Percentiles rank a stretch among this genome's conserved stretches.
phyloP scores from a whole-genome alignment of 2,113 vertebrate genomes.

The Bettongia penicillata region DNA sequence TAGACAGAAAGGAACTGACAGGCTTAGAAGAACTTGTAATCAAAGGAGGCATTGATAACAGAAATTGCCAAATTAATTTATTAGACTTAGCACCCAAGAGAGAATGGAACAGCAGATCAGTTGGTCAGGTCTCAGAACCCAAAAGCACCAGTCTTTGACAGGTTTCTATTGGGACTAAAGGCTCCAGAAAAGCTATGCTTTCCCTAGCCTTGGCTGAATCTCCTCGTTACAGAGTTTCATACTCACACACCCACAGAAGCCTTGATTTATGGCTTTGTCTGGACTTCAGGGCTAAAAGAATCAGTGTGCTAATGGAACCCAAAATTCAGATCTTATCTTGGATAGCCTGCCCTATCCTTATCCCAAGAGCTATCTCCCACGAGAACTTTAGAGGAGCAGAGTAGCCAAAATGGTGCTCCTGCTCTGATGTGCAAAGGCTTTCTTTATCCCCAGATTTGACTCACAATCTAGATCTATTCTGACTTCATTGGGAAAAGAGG shows the following conservation, averaged over 20 bases:
- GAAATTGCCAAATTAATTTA: background rate
- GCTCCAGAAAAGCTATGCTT: background rate
- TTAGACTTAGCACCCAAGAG: background rate
- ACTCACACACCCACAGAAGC: background rate
- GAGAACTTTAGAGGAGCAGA: background rate
- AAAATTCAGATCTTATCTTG: background rate
- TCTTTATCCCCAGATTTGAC: background rate
- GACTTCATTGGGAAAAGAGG: background rate
- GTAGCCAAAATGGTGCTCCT: background rate
- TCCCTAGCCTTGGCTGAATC: background rate
- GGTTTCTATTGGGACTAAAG: background rate
- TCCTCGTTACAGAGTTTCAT: background rate
- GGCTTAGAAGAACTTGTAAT: background rate
- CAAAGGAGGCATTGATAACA: background rate
- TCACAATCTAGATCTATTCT: background rate
- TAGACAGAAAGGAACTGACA: background rate
- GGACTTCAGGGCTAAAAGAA: background rate
- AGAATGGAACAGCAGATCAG: background rate
- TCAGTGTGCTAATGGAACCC: background rate
- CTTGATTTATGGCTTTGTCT: background rate
- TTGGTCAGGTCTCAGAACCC: background rate
- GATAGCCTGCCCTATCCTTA: background rate
- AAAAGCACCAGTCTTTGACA: background rate
- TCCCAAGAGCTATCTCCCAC: background rate
- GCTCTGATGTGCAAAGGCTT: background rate